Evolutionary conservation across 1,140 invertebrate species (phyloP), one percentile per base, ranked within the genome.

Genomic region (Pseudomyrmex cubaensis): DNA sequence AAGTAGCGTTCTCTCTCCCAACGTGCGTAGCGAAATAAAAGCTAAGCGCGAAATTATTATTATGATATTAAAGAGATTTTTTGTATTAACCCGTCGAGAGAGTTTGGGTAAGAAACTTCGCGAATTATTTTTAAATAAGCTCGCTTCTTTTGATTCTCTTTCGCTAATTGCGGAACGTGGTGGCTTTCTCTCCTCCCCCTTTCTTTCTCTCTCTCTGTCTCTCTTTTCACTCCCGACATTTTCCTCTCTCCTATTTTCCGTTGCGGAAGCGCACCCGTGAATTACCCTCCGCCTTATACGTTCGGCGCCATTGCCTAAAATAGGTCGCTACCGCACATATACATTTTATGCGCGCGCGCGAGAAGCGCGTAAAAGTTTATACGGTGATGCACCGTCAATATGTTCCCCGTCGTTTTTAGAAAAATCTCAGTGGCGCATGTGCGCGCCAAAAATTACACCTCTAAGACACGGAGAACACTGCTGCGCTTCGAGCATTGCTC

Each of bases 371-470:
- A 72, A 83, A 87, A 86, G 70, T 83, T 86, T 83, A 50, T 69
- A 56, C 64, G 59, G 52, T 64, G 72, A 66, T 87, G 59, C 78
- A 72, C 72, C 85, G 72, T 87, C 85, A 66, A 87, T 87, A 86
- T 76, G 85, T 69, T 83, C 67, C 35, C 35, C 61, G 22, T 76
- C 72, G 83, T 86, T 86, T 87, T 87, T 73, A 72, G 78, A 44
- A 62, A 74, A 86, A 86, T 66, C 78, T 83, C 64, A 35, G 46
- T 86, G 83, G 50, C 10, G 48, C 20, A 57, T 25, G 50, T 75
- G 59, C 69, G 54, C 61, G 20, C 17, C 46, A 85, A 48, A 80
- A 72, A 72, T 72, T 59, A 80, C 66, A 4, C 48, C 57, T 83
- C 46, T 64, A 88, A 83, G 85, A 73, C 50, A 63, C 66, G 76